Conservation (phyloP, 92 coral and sea anemone species). For the Epizoanthus ramosus region DNA sequence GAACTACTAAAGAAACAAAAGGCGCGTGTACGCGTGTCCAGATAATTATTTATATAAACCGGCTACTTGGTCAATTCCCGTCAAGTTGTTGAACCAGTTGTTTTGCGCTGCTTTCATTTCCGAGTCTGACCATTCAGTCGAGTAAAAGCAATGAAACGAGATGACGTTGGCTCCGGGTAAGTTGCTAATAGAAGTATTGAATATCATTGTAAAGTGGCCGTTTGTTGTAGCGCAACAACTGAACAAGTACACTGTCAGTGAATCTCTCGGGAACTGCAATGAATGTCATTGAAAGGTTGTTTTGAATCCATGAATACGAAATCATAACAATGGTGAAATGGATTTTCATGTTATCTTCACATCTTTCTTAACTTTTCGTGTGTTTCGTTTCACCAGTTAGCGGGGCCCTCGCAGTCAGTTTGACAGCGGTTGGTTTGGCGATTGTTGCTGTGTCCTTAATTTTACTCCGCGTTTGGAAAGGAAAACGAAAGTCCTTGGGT, state of each 20-base stretch:
- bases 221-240: neutral
- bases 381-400: conserved; percentile 11
- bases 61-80: neutral
- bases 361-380: neutral
- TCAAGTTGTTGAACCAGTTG: neutral
- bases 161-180: neutral
- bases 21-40: conserved; percentile 11
- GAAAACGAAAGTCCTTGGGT: conserved; percentile 8
- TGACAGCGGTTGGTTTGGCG: neutral
- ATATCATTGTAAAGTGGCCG: neutral
- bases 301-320: conserved; percentile 14
- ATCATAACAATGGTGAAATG: conserved; percentile 20
- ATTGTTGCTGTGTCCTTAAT: neutral
- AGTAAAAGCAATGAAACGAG: neutral
- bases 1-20: conserved; percentile 1
- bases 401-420: neutral
- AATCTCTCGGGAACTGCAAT: conserved; percentile 3
- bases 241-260: neutral
- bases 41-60: conserved; percentile 4
- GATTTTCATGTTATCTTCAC: neutral
- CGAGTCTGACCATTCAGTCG: neutral
- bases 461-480: conserved; percentile 2
- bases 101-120: neutral
- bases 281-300: conserved; percentile 15
- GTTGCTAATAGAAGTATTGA: neutral